Conservation (phyloP, 1,140 invertebrate genomes). For the Scaptomyza graminum region DNA sequence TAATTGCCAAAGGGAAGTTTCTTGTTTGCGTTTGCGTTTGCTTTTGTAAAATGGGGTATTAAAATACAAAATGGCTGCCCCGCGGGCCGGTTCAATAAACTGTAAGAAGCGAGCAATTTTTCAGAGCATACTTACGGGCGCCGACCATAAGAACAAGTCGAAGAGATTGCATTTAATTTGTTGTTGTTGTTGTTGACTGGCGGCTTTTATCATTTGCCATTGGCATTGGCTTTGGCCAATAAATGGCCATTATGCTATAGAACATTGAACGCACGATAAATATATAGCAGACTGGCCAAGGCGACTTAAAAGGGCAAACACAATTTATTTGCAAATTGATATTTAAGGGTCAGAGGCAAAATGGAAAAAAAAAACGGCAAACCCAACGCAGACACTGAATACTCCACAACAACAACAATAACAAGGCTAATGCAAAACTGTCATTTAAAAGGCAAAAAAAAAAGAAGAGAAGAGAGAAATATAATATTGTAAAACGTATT, state of each 20-base stretch:
- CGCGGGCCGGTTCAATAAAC: conserved; percentile 69
- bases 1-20: conserved; percentile 47
- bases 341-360: conserved; percentile 72
- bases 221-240: conserved; percentile 46
- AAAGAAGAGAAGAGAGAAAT: conserved; percentile 23
- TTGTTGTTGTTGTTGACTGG: conserved; percentile 19
- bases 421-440: conserved; percentile 52
- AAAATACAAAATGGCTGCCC: conserved; percentile 30
- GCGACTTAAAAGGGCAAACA: conserved; percentile 57
- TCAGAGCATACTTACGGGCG: conserved; percentile 63
- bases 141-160: conserved; percentile 26
- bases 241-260: conserved; percentile 74
- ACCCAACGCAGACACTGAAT: conserved; percentile 29
- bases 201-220: conserved; percentile 29
- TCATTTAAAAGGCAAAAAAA: conserved; percentile 35
- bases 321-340: conserved; percentile 82
- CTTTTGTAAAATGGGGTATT: conserved; percentile 37
- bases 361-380: conserved; percentile 23
- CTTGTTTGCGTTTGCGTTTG: too few species aligned
- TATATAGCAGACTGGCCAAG: conserved; percentile 49
- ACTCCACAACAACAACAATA: conserved; percentile 10
- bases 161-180: conserved; percentile 63
- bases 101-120: conserved; percentile 34
- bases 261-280: conserved; percentile 72
- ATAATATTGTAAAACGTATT: conserved; percentile 51